A percentile compares a stretch with the other conserved stretches of the same genome.
phyloP scores from a whole-genome alignment of 2,797 vertebrate species.

The Okamejei kenojei region DNA sequence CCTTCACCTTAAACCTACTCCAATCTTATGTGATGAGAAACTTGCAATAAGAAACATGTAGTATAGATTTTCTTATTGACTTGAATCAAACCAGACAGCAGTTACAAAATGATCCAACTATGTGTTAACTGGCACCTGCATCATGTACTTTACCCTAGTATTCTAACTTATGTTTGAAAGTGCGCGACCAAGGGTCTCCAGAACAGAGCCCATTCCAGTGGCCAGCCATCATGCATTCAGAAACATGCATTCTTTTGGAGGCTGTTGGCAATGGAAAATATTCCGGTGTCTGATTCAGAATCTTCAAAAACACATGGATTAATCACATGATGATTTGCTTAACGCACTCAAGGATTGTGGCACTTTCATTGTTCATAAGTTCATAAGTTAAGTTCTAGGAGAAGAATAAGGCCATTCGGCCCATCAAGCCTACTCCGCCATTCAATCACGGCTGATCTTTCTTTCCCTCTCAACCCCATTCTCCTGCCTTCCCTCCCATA shows the following conservation, averaged over 20 bases:
- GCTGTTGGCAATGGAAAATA: background rate
- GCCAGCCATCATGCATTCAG: background rate
- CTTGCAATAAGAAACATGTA: background rate
- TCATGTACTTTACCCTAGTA: background rate
- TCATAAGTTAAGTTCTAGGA: no score
- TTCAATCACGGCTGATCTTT: no score
- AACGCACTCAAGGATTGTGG: background rate
- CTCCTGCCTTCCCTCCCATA: no score
- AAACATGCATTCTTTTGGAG: background rate
- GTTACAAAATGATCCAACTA: background rate
- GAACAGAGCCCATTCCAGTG: background rate
- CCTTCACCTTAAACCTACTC: background rate
- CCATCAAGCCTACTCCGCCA: no score
- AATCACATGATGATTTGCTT: background rate
- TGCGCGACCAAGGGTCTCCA: background rate
- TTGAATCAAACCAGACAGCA: background rate
- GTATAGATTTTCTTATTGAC: background rate
- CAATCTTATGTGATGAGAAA: background rate
- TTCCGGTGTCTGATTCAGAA: background rate
- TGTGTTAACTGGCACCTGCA: background rate
- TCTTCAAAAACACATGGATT: background rate
- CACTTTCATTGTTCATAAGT: no score
- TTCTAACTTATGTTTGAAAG: background rate
- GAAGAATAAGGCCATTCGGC: background rate
- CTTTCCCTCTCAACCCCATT: no score